A percentile compares a stretch with the other conserved stretches of the same genome.
Evolutionary conservation across 2,888 invertebrate genomes (phyloP).

Genomic region (Diabrotica balteata): DNA sequence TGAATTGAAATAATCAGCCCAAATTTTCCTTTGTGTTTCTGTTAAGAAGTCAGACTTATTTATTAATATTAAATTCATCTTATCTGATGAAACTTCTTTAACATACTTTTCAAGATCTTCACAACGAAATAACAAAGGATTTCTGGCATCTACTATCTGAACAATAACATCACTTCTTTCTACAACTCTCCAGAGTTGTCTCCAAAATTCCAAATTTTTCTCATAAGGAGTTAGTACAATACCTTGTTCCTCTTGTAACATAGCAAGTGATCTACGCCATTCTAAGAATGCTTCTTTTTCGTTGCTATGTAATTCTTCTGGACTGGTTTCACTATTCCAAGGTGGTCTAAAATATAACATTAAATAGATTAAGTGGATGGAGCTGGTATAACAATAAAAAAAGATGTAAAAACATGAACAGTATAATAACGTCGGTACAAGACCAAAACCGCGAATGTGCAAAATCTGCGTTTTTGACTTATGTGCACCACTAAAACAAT

Average conservation of each 20-base stretch:
- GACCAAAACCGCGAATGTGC: too few relatives aligned
- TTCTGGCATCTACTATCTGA: conserved; percentile 95
- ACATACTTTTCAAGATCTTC: conserved; percentile 90
- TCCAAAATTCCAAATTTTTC: conserved; percentile 97
- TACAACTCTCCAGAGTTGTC: conserved; percentile 98
- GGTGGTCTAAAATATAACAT: conserved; percentile 67
- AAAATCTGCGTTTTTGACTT: too few relatives aligned
- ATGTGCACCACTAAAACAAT: too few relatives aligned
- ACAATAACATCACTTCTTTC: conserved; percentile 93
- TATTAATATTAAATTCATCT: conserved; percentile 83
- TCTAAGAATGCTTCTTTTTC: conserved; percentile 87
- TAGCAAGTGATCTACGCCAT: conserved; percentile 87
- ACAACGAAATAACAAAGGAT: conserved; percentile 87
- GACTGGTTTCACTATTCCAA: conserved; percentile 78
- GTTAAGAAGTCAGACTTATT: conserved; percentile 96
- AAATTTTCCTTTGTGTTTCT: conserved; percentile 77
- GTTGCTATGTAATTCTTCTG: conserved; percentile 78
- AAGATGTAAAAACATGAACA: too few relatives aligned
- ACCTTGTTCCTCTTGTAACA: conserved; percentile 79
- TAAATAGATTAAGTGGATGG: too few relatives aligned
- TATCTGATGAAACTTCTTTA: conserved; percentile 68
- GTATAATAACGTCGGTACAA: too few relatives aligned
- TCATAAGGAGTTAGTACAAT: conserved; percentile 95
- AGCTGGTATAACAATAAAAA: too few relatives aligned
- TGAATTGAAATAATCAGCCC: conserved; percentile 85